Conservation (phyloP, 2,797 vertebrate genomes). For the Cossypha dichroa region DNA sequence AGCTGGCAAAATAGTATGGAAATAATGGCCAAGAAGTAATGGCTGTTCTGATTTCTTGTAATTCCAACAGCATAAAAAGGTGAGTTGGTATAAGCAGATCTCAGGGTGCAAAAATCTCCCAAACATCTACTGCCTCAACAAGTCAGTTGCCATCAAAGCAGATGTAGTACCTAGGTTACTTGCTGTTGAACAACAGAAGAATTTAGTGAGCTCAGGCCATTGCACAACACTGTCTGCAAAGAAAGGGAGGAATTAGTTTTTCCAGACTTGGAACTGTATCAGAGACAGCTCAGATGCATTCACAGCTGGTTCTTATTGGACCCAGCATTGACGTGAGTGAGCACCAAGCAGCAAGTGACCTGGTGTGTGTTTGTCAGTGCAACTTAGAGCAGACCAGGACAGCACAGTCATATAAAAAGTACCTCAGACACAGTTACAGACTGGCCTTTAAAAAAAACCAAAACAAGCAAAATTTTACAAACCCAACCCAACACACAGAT, state of each 20-base stretch:
- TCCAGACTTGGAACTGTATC: conserved; percentile 65
- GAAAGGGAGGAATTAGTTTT: conserved; percentile 42
- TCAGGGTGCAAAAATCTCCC: background rate
- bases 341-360: background rate
- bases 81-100: background rate
- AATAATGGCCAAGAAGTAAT: background rate
- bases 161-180: background rate
- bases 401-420: background rate
- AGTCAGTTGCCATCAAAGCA: background rate
- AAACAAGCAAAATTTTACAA: background rate
- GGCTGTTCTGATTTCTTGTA: background rate
- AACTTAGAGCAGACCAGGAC: background rate
- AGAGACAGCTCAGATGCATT: conserved; percentile 34
- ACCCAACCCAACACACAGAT: background rate
- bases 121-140: background rate
- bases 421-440: background rate
- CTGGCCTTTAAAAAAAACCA: background rate
- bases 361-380: background rate
- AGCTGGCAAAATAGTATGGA: background rate
- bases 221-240: conserved; percentile 56
- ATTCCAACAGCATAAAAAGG: background rate
- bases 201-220: conserved; percentile 31
- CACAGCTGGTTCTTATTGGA: conserved; percentile 55
- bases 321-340: background rate
- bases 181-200: background rate